phyloP scores from a whole-genome alignment of 2,888 invertebrate genomes.

The Molanna angustata region DNA sequence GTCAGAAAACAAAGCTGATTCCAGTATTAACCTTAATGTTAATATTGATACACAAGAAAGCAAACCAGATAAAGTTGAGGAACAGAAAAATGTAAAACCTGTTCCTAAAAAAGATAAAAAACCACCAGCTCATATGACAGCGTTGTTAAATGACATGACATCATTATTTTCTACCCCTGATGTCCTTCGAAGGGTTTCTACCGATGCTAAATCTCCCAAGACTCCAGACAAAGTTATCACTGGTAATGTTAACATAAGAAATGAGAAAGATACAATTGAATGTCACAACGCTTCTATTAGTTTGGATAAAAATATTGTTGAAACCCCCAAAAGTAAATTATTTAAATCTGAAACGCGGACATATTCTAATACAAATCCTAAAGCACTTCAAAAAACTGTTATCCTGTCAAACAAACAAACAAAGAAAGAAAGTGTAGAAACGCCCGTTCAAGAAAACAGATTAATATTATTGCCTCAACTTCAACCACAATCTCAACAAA shows the following conservation, averaged over 20 bases:
- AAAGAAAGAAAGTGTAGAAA: conserved; percentile 40
- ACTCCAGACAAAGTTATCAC: conserved; percentile 10
- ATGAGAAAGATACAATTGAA: conserved; percentile 31
- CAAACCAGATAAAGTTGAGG: conserved; percentile 10
- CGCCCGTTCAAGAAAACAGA: conserved; percentile 50
- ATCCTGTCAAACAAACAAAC: neutral
- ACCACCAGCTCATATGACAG: conserved; percentile 58
- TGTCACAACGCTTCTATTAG: conserved; percentile 30
- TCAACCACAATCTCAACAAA: neutral
- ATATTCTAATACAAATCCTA: conserved; percentile 21
- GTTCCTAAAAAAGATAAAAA: conserved; percentile 51
- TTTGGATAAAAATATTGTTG: neutral
- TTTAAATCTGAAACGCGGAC: conserved; percentile 19
- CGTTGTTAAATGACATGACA: conserved; percentile 59
- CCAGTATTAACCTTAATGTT: neutral
- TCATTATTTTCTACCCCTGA: conserved; percentile 77
- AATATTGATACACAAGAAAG: neutral
- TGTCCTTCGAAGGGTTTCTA: conserved; percentile 67
- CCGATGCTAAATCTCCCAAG: conserved; percentile 44
- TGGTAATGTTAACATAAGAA: conserved; percentile 54
- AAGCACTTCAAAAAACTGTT: conserved; percentile 9
- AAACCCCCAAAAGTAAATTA: conserved; percentile 5
- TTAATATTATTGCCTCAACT: neutral
- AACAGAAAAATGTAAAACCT: conserved; percentile 21
- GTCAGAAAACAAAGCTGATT: neutral